Conservation (phyloP, 1,140 invertebrate species). For the Drosophila elegans region DNA sequence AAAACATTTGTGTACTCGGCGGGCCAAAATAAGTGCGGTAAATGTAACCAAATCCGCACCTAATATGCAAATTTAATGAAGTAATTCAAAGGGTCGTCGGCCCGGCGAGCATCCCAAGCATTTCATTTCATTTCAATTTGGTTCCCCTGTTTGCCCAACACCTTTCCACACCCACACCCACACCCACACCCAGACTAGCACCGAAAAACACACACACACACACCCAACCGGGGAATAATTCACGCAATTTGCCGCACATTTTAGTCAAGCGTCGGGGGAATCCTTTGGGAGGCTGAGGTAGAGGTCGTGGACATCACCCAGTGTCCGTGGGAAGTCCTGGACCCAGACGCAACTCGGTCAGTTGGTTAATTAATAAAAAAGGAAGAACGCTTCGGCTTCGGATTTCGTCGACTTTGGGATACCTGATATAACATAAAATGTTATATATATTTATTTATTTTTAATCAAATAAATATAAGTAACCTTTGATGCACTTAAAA, state of each 20-base stretch:
- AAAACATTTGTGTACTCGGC: conserved; percentile 4
- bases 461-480: too few species aligned
- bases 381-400: too few species aligned
- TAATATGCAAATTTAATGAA: conserved; percentile 84
- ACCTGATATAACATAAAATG: too few species aligned
- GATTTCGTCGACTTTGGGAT: too few species aligned
- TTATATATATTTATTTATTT: too few species aligned
- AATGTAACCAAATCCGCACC: conserved; percentile 75
- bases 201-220: conserved; percentile 8
- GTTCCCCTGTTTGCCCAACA: conserved; percentile 51
- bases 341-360: conserved; percentile 37
- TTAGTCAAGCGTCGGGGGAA: conserved; percentile 42
- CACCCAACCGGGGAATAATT: conserved; percentile 59
- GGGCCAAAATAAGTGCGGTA: conserved; percentile 55
- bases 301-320: conserved; percentile 3
- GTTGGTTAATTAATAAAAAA: conserved; percentile 76
- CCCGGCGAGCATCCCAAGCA: conserved; percentile 25
- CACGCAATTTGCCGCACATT: conserved; percentile 79
- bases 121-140: conserved; percentile 73
- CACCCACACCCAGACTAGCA: background rate
- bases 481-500: too few species aligned
- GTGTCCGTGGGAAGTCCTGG: background rate
- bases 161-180: conserved; percentile 27
- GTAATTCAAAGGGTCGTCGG: conserved; percentile 75
- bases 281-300: conserved; percentile 1